Evolutionary conservation across 2,113 vertebrate genomes (phyloP).

Genomic region (Epinephelus lanceolatus): DNA sequence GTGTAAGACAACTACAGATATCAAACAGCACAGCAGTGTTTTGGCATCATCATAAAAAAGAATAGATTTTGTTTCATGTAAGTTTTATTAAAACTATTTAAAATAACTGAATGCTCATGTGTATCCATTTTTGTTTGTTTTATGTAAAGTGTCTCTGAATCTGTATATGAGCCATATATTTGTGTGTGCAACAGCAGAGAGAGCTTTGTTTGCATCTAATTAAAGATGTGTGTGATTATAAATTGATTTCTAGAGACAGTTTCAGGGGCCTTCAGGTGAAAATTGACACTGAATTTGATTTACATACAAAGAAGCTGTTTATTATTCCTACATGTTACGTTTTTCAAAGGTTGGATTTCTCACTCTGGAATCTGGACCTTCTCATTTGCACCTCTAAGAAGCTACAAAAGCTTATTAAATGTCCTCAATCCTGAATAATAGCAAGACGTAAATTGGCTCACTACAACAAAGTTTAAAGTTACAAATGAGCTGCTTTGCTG

Average conservation of each 20-base stretch:
- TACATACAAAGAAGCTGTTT: background rate
- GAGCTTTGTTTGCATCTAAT: background rate
- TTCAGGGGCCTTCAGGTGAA: background rate
- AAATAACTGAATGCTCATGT: no score
- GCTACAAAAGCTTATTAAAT: constrained; percentile 22
- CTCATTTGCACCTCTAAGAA: constrained; percentile 40
- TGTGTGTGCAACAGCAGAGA: no score
- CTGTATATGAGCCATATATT: no score
- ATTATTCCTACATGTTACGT: background rate
- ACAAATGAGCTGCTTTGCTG: constrained; percentile 42
- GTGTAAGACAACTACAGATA: no score
- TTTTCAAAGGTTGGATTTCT: background rate
- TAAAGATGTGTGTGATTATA: background rate
- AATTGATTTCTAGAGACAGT: background rate
- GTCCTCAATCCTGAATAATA: constrained; percentile 1
- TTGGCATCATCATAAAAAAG: no score
- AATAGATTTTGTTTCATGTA: no score
- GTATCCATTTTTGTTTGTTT: no score
- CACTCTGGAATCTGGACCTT: background rate
- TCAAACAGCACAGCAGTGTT: no score
- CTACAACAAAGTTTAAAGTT: constrained; percentile 23
- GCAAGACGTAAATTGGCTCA: constrained; percentile 14
- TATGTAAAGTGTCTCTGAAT: no score
- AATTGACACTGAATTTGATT: background rate
- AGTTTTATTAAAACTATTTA: no score